Evolutionary conservation across 2,797 vertebrate species (phyloP), one percentile per base, ranked within the genome.

Genomic region (Gila robusta): DNA sequence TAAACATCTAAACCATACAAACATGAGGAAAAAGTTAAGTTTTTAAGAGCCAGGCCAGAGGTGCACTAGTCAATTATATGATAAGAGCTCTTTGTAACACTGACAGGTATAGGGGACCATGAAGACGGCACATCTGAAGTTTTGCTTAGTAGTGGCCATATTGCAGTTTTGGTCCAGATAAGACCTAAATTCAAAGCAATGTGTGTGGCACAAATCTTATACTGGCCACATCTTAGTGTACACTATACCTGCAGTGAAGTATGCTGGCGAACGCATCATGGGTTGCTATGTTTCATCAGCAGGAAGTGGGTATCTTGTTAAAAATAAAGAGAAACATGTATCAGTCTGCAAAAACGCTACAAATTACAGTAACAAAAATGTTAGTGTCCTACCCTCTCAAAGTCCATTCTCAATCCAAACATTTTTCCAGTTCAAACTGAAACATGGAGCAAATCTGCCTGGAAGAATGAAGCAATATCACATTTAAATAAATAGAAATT

Each of bases 151-250:
- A 72, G 52, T 64, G 67, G 54, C 52, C 14, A 14, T 71, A 26
- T 79, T 79, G 37, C 26, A 62, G 56, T 56, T 72, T 28, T 62
- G 67, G 26, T 79, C 54, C 7, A 37, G 77, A 85, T 72, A 64
- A 80, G 54, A 62, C 52, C 67, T 71, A 59, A 52, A 62, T 85
- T 70, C 49, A 79, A 79, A 79, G 83, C 66, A 71, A 47, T 70
- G 71, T 79, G n/a, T 79, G 66, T 79, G 66, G 82, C 23, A 23
- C 35, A 84, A 67, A 77, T 77, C 32, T 54, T 41, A 67, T 32
- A 71, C 14, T 67, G 72, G 59, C 72, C 71, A 66, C 56, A 67
- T 76, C 41, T 76, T 17, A 9, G 23, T 47, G 56, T 76, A 52
- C 4, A 19, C n/a, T 54, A 64, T 83, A 52, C 73, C 56, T 77